Conservation (phyloP, 2,888 invertebrate genomes). For the Halocaridina rubra region DNA sequence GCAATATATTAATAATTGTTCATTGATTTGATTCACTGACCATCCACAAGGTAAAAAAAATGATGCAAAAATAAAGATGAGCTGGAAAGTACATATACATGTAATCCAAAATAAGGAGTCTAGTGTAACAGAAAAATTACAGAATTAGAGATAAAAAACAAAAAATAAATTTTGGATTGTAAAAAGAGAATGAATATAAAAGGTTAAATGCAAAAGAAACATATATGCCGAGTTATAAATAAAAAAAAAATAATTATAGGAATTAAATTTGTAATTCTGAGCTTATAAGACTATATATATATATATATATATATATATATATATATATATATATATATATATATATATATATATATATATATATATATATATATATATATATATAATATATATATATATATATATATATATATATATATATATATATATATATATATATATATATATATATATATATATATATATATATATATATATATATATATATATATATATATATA, state of each 20-base stretch:
- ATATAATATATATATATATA: neutral
- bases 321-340: constrained; percentile 24
- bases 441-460: neutral
- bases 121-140: too few species aligned
- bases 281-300: neutral
- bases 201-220: too few species aligned
- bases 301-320: constrained; percentile 16
- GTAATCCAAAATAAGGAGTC: too few species aligned
- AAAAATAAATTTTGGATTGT: too few species aligned
- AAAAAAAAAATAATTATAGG: neutral
- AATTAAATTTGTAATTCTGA: neutral
- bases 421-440: neutral
- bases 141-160: too few species aligned
- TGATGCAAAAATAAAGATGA: too few species aligned
- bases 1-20: too few species aligned
- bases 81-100: too few species aligned
- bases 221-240: neutral
- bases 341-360: constrained; percentile 39
- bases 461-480: constrained; percentile 6
- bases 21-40: too few species aligned
- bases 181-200: too few species aligned
- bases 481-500: constrained; percentile 31
- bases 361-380: constrained; percentile 22
- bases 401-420: neutral
- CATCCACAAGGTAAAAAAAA: too few species aligned